Base-by-base conservation (phyloP, 2,797 vertebrate genomes). In the Eidolon dupreanum region DNA sequence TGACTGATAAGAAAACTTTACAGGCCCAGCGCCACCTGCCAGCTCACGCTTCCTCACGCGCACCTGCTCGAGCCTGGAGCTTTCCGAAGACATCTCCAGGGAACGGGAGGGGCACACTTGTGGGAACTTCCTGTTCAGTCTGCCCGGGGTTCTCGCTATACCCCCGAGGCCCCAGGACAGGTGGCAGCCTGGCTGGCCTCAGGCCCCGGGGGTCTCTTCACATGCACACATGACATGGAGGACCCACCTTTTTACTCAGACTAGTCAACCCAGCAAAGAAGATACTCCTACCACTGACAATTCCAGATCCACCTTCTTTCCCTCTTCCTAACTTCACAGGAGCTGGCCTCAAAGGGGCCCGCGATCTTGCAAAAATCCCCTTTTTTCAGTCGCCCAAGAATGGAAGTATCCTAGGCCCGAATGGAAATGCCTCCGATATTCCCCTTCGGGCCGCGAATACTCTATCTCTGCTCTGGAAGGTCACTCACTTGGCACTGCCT, bases 381-480 rank as follows among this genome's bases (percentile, higher is more conserved):
- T 43, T 82, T 71, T 63, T 8, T 74, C 8, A 33, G 46, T 49
- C 46, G 20, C 24, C 66, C 82, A 70, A 84, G 92, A 70, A 57
- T 17, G 9, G 75, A 95, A 83, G 93, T 49, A 7, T 43, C 46
- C 87, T 91, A 85, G 86, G n/a, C 90, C 93, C 75, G 26, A 91
- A 55, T 88, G 90, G 94, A 92, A 95, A 95, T 31, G 95, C 51
- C 84, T 43, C 19, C 26, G 41, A 33, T 19, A 28, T 8, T 77
- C 75, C 61, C 63, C 19, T 2, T 13, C 3, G 38, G 63, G 46
- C 65, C 3, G 51, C 38, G 22, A 74, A 81, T 10, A 19, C 31
- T 38, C 74, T n/a, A 9, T 49, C 92, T 85, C 87, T 88, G 81
- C 65, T 49, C 63, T 51, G 28, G 93, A 94, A 95, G 95, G 86